Evolutionary conservation across 2,113 vertebrate species (phyloP).

Genomic region (Hyaena hyaena): DNA sequence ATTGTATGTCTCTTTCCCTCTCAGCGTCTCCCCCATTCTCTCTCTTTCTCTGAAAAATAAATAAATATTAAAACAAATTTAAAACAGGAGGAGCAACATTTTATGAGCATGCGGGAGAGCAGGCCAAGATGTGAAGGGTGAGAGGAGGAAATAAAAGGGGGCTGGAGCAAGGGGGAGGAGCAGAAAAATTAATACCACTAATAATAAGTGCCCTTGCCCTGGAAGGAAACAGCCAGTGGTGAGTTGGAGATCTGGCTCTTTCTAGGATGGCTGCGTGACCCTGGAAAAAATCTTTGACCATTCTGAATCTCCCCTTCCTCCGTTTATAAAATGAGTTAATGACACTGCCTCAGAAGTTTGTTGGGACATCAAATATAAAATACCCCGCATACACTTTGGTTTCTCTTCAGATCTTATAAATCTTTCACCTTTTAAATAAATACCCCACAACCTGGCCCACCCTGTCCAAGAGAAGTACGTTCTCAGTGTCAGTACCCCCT

Average conservation of each 20-base stretch:
- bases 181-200: too few species aligned
- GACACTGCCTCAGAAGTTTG: background rate
- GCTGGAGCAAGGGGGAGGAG: fast-evolving
- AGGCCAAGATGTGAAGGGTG: background rate
- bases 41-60: too few species aligned
- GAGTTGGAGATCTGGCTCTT: background rate
- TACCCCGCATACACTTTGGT: background rate
- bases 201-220: background rate
- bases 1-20: too few species aligned
- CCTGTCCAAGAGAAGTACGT: background rate
- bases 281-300: background rate
- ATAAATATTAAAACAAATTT: too few species aligned
- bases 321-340: background rate
- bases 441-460: background rate
- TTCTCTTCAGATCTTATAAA: background rate
- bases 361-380: background rate
- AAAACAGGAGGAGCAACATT: too few species aligned
- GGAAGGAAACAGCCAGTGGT: background rate
- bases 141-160: background rate
- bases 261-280: background rate
- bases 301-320: background rate
- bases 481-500: background rate
- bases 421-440: background rate
- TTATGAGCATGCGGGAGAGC: background rate
- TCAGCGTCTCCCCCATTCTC: too few species aligned